Evolutionary conservation across 2,113 vertebrate species (phyloP), one percentile per base, ranked within the genome.

Genomic region (Ranitomeya imitator): DNA sequence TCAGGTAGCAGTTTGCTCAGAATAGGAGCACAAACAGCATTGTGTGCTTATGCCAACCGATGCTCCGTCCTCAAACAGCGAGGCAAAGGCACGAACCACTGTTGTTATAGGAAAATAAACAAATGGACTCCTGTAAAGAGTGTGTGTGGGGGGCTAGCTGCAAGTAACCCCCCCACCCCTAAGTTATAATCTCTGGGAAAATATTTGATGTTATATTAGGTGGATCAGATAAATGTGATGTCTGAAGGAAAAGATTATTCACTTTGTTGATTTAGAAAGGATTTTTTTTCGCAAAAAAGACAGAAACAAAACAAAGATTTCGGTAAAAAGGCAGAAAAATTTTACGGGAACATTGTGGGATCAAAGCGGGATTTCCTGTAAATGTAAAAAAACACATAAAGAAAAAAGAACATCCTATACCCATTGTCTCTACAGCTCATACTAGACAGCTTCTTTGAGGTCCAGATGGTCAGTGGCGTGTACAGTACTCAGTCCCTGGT

Each of bases 1-100:
- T 92, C 90, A 84, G 87, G 91, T 92, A 92, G 89, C 85, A 90
- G 91, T 91, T 87, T 91, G 59, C 51, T 13, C 52, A 86, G 54
- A 73, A 71, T 14, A 11, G 54, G 19, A 74, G 31, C 18, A 67
- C 86, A 88, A 88, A 88, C 86, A 88, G 79, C 67, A 6, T 59
- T 59, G 67, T 76, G 54, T 77, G 55, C 23, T 15, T 51, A 76
- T 61, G 86, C 79, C 79, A 31, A 77, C 21, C 54, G 67, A 71
- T 76, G 67, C 73, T 26, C 79, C 3, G 45, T 83, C 67, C 77
- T n/a, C 63, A 88, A 82, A 88, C 79, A 60, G 26, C 19, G 23
- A n/a, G n/a, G 67, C 61, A 11, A 77, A 88, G 79, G 82, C 14
- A 45, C 65, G 59, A 76, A 52, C 55, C 52, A n/a, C 54, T 76